A percentile compares a stretch with the other conserved stretches of the same genome.
Evolutionary conservation across 2,888 invertebrate species (phyloP).

Genomic region (Volucella bombylans): DNA sequence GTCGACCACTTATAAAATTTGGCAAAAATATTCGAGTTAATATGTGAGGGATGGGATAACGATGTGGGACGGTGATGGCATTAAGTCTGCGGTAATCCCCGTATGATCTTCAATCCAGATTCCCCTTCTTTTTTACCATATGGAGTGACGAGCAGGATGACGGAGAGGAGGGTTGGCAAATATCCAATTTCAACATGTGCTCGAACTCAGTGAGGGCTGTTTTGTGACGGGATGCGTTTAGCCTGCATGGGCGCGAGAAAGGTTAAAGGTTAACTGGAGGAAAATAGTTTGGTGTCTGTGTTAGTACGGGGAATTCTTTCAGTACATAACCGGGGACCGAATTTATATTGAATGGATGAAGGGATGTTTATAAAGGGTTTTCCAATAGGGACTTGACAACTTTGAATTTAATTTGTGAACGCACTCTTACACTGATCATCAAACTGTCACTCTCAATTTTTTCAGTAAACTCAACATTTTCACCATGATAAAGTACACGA

Average conservation of each 20-base stretch:
- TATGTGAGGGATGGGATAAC: no score
- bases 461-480: no score
- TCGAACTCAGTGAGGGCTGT: constrained; percentile 28
- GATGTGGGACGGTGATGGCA: constrained; percentile 2
- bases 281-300: constrained; percentile 2
- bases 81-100: constrained; percentile 27
- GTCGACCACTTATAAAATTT: no score
- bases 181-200: constrained; percentile 25
- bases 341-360: background rate
- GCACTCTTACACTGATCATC: no score
- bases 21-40: background rate
- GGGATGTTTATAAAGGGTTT: background rate
- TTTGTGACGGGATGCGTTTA: constrained; percentile 11
- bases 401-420: no score
- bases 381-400: accelerated
- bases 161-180: constrained; percentile 20
- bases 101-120: constrained; percentile 19
- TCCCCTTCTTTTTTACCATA: constrained; percentile 26
- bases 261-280: constrained; percentile 5
- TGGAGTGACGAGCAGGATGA: constrained; percentile 18
- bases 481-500: no score
- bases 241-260: constrained; percentile 2
- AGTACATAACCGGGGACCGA: background rate
- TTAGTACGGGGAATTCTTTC: background rate
- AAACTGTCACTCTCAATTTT: no score